Evolutionary conservation across 2,797 vertebrate genomes (phyloP).

Genomic region (Lepilemur septentrionalis): DNA sequence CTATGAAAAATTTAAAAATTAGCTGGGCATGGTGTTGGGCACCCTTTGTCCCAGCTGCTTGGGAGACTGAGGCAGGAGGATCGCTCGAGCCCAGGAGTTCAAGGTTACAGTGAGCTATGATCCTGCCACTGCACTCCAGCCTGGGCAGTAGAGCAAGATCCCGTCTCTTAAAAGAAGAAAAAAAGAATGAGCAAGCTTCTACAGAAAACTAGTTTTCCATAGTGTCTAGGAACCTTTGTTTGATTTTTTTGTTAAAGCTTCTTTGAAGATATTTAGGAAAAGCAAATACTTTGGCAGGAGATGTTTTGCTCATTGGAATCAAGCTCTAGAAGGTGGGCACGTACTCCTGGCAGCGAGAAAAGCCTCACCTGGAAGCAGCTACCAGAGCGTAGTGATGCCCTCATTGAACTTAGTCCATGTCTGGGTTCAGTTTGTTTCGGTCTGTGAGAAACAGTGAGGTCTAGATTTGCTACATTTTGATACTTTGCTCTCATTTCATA

Average conservation of each 20-base stretch:
- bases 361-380: not conserved
- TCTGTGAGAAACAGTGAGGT: fast-evolving
- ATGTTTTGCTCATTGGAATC: not conserved
- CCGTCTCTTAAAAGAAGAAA: too few relatives aligned
- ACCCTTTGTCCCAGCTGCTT: too few relatives aligned
- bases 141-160: too few relatives aligned
- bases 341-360: fast-evolving
- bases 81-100: fast-evolving
- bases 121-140: too few relatives aligned
- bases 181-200: not conserved
- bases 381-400: fast-evolving
- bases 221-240: not conserved
- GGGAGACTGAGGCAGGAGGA: too few relatives aligned
- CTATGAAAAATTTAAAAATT: too few relatives aligned
- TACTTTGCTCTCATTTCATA: conserved; percentile 69
- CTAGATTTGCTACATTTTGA: fast-evolving
- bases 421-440: fast-evolving
- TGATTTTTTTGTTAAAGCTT: not conserved
- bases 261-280: not conserved
- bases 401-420: fast-evolving
- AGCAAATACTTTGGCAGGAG: not conserved
- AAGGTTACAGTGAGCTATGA: too few relatives aligned
- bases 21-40: too few relatives aligned
- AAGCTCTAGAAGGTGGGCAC: not conserved
- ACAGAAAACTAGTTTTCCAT: not conserved